phyloP scores from a whole-genome alignment of 2,797 vertebrate species.

The Xiphophorus birchmanni region DNA sequence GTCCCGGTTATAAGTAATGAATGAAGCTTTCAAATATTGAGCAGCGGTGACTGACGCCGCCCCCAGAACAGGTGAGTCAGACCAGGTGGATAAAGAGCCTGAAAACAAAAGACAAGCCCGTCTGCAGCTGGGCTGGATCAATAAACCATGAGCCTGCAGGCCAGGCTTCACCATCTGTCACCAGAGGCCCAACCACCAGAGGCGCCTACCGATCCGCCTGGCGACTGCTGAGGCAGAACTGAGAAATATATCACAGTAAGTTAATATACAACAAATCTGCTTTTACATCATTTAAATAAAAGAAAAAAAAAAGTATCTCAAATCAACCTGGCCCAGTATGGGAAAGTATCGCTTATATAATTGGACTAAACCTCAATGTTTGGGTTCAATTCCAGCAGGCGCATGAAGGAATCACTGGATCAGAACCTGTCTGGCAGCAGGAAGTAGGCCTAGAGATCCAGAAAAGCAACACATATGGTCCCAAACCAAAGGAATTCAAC shows the following conservation, averaged over 20 bases:
- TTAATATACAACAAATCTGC: not conserved
- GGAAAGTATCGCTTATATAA: too few relatives aligned
- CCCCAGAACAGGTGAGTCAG: slow-evolving; percentile 59
- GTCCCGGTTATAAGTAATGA: slow-evolving; percentile 62
- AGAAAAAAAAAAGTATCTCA: not conserved
- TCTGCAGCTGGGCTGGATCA: slow-evolving; percentile 54
- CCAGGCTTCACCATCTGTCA: slow-evolving; percentile 56
- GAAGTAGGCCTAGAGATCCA: not conserved
- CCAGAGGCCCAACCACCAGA: slow-evolving; percentile 40
- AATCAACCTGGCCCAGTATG: too few relatives aligned
- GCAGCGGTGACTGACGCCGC: slow-evolving; percentile 44
- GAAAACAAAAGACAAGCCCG: slow-evolving; percentile 57
- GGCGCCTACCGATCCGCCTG: slow-evolving; percentile 30
- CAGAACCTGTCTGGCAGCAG: not conserved
- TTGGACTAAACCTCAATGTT: too few relatives aligned
- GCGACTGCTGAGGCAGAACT: not conserved
- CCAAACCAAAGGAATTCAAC: not conserved
- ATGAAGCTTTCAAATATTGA: slow-evolving; percentile 69
- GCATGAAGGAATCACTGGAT: not conserved
- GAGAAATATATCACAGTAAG: not conserved
- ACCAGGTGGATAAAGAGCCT: slow-evolving; percentile 54
- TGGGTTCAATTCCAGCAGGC: too few relatives aligned
- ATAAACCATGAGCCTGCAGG: slow-evolving; percentile 68
- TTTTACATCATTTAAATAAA: not conserved
- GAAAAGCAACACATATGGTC: not conserved